Conservation (phyloP, 2,113 vertebrate species). For the Cephalopholis sonnerati region DNA sequence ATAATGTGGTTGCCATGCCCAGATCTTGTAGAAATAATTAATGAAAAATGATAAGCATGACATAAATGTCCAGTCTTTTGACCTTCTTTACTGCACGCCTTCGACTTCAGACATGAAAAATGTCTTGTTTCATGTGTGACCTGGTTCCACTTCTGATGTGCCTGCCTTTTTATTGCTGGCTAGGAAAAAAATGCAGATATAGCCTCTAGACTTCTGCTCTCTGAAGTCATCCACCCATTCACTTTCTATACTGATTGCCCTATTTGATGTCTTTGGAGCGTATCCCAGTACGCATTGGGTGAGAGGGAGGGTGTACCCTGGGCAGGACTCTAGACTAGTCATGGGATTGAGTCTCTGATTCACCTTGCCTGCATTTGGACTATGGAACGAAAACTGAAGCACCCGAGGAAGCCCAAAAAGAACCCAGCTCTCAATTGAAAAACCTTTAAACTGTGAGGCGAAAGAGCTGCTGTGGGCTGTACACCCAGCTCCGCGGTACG, state of each 20-base stretch:
- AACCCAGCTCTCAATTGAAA: not conserved
- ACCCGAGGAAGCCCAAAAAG: not conserved
- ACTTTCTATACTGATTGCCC: constrained; percentile 2
- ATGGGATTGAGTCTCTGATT: not conserved
- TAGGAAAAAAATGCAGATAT: not conserved
- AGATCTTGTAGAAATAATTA: not conserved
- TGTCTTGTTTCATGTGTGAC: constrained; percentile 24
- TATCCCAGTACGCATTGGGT: not conserved
- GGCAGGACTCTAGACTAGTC: not conserved
- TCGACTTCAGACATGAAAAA: not conserved
- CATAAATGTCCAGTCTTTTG: not conserved
- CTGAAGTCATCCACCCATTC: not conserved
- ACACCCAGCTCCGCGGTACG: not conserved
- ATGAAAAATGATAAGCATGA: not conserved
- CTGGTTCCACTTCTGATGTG: constrained; percentile 40
- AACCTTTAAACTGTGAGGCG: not conserved
- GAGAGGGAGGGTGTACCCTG: not conserved
- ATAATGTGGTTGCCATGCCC: not conserved
- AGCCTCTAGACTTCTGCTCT: constrained; percentile 2
- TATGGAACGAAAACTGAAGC: not conserved
- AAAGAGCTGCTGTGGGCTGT: not conserved
- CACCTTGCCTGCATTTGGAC: not conserved
- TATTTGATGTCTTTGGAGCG: not conserved
- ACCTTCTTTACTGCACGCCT: not conserved
- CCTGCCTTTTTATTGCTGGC: not conserved